These are phyloP conservation scores for Todiramphus chloris DNA, from an alignment of 2,113 vertebrate species.

Conservation along the genomic window DNA sequence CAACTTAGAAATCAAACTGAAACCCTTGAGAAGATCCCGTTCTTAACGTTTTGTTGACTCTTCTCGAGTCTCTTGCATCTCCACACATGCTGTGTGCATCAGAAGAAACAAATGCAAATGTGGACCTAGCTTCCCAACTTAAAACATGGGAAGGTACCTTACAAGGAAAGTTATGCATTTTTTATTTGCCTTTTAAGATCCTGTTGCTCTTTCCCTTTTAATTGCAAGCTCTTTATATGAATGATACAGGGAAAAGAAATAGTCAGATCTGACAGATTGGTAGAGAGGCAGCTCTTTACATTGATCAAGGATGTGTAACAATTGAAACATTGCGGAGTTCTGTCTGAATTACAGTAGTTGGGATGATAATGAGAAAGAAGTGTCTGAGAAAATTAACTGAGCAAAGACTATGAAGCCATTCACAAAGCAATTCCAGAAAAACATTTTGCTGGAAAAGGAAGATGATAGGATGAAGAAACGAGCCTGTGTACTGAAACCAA, in stretches of 20 bases:
- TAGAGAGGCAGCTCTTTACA: background rate
- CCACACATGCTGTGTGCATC: accelerated
- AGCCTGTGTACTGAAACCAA: background rate
- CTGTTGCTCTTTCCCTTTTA: background rate
- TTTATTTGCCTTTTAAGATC: background rate
- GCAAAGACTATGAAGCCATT: background rate
- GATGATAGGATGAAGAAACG: background rate
- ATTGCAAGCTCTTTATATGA: background rate
- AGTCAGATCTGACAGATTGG: background rate
- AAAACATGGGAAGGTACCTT: background rate
- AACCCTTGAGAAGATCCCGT: background rate
- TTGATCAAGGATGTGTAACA: background rate
- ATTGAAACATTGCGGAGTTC: background rate
- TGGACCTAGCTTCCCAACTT: background rate
- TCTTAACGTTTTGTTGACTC: background rate
- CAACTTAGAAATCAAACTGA: background rate
- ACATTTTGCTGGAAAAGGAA: background rate
- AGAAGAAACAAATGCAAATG: background rate
- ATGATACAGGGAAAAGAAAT: background rate
- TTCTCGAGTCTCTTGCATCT: background rate
- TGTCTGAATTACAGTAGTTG: background rate
- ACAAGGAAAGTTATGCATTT: background rate
- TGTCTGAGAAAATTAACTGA: background rate
- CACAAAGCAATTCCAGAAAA: background rate
- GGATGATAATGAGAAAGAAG: background rate